These are phyloP conservation scores for Odontamblyopus lacepedii DNA, from an alignment of 2,797 vertebrate genomes.

Conservation along the genomic window DNA sequence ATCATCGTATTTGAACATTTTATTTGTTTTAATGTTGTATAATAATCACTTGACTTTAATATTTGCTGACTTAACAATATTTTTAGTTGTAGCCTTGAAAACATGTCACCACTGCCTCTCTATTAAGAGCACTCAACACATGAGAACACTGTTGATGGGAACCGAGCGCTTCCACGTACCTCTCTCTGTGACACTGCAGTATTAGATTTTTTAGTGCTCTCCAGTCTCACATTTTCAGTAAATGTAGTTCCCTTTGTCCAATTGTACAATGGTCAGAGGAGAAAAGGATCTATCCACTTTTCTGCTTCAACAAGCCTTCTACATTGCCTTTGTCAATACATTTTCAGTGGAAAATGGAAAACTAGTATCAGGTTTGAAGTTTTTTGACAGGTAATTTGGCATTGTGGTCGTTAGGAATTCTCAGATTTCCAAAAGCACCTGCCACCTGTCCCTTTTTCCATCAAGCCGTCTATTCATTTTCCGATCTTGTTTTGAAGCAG, in stretches of 20 bases:
- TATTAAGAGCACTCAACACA: no score
- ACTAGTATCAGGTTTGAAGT: background rate
- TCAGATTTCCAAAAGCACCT: constrained; percentile 1
- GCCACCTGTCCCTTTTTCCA: constrained; percentile 10
- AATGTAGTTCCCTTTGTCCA: constrained; percentile 22
- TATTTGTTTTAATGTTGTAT: no score
- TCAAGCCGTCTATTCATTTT: constrained; percentile 20
- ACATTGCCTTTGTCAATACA: constrained; percentile 1
- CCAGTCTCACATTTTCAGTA: constrained; percentile 4
- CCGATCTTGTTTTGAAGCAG: constrained; percentile 1
- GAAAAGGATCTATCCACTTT: constrained; percentile 6
- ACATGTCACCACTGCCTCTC: constrained; percentile 3
- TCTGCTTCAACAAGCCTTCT: background rate
- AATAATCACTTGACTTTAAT: no score
- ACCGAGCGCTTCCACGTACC: constrained; percentile 26
- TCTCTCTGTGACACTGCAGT: constrained; percentile 27
- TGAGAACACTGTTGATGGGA: constrained; percentile 26
- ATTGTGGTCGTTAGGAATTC: background rate
- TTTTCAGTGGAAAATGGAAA: background rate
- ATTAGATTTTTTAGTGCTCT: constrained; percentile 30
- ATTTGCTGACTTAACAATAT: no score
- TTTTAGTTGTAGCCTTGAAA: no score
- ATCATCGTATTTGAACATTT: no score
- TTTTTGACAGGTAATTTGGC: background rate
- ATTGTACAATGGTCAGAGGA: background rate